phyloP scores from a whole-genome alignment of 2,113 vertebrate genomes.

The Tachysurus vachellii region DNA sequence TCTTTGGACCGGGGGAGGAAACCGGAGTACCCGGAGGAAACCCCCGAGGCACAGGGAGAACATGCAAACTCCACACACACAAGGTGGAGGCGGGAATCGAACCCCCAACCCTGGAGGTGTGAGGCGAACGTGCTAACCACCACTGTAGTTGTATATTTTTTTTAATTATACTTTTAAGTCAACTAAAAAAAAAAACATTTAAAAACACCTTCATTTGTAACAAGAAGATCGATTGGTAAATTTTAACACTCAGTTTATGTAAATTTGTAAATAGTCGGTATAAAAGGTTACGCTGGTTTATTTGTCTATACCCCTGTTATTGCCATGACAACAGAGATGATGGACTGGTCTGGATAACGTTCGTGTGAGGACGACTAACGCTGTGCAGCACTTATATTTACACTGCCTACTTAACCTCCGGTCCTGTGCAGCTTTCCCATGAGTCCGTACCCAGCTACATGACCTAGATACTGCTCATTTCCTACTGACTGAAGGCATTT shows the following conservation, averaged over 20 bases:
- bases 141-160: no score
- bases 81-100: no score
- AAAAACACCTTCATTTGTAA: neutral
- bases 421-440: neutral
- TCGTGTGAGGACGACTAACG: neutral
- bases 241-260: neutral
- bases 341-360: neutral
- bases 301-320: neutral
- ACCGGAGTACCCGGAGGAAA: no score
- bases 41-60: no score
- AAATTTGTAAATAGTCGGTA: neutral
- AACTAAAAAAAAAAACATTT: neutral
- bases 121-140: no score
- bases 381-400: neutral
- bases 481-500: slow-evolving; percentile 25
- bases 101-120: no score
- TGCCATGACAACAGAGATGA: neutral
- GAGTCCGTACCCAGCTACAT: neutral
- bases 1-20: no score
- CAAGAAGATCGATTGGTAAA: neutral
- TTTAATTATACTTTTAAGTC: neutral
- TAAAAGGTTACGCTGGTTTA: neutral
- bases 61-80: no score
- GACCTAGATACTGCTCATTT: slow-evolving; percentile 10
- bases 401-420: neutral